Base-by-base conservation (phyloP, 2,797 vertebrate genomes). In the Pteropus rufus region DNA sequence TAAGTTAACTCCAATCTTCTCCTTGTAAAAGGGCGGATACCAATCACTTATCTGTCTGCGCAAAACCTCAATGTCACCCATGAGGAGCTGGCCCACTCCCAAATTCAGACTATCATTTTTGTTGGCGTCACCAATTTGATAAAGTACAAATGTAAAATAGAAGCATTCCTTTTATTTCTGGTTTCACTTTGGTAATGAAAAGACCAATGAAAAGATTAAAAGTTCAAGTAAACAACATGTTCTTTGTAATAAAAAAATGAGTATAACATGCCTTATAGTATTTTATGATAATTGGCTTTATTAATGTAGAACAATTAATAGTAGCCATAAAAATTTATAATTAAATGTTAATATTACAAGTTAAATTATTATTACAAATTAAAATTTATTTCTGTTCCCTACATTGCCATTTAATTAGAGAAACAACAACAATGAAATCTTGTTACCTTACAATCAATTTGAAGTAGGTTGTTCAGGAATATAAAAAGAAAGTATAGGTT, bases 171-270 rank as follows among this genome's bases (percentile, higher is more conserved):
- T 94, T 76, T 7, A 46, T 52, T 91, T 89, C 79, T 67, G 46
- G 21, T 73, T 79, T 93, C 79, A 92, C 16, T 60, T 2, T 52
- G 11, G 23, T 54, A 64, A 91, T 26, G 49, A 64, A 67, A 67
- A 76, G 56, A 65, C 39, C 29, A 60, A 5, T 62, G 49, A 92
- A 65, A 91, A 62, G 23, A 77, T 94, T 65, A 86, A 80, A 89
- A 79, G 24, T 41, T 29, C 56, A 81, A 70, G 56, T 9, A 54
- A 46, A 70, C 36, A 86, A 52, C 16, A 88, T 18, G 21, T 49
- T 69, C 54, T 91, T 64, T 86, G 11, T 23, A 76, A 86, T 83
- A 89, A 94, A 85, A 93, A 93, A 75, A 89, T 39, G 84, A 84
- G 54, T 26, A 7, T 21, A 69, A 89, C 14, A 88, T 64, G 76